phyloP scores from a whole-genome alignment of 2,888 invertebrate species.

The Apamea sordens region DNA sequence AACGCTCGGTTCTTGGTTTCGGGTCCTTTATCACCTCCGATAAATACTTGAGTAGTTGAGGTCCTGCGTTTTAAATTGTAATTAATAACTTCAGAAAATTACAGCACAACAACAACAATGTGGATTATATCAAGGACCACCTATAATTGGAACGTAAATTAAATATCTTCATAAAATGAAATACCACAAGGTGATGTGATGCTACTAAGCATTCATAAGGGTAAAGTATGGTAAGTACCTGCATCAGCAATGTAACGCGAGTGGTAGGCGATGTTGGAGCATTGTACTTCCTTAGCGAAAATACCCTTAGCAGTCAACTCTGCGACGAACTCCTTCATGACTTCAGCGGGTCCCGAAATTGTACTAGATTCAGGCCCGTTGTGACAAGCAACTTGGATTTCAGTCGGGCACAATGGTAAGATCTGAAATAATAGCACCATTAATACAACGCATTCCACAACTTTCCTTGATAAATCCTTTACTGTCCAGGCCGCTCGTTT shows the following conservation, averaged over 20 bases:
- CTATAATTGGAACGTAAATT: background rate
- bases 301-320: conserved; percentile 78
- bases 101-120: background rate
- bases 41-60: conserved; percentile 88
- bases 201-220: background rate
- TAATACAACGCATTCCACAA: too few species aligned
- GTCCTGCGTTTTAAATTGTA: conserved; percentile 65
- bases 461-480: too few species aligned
- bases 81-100: background rate
- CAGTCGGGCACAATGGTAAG: conserved; percentile 85
- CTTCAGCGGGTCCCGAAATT: conserved; percentile 93
- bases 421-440: conserved; percentile 66
- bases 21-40: conserved; percentile 90
- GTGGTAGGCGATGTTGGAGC: conserved; percentile 97
- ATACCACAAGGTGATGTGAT: background rate
- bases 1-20: conserved; percentile 91
- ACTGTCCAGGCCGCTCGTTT: too few species aligned
- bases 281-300: conserved; percentile 86
- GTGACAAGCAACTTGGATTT: conserved; percentile 94
- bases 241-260: conserved; percentile 94
- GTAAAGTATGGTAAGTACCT: conserved; percentile 75
- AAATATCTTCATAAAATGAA: background rate
- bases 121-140: background rate
- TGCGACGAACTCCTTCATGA: conserved; percentile 90
- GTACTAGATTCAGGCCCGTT: conserved; percentile 94